Base-by-base conservation (phyloP, 2,888 invertebrate species). In the Orthosia cruda region DNA sequence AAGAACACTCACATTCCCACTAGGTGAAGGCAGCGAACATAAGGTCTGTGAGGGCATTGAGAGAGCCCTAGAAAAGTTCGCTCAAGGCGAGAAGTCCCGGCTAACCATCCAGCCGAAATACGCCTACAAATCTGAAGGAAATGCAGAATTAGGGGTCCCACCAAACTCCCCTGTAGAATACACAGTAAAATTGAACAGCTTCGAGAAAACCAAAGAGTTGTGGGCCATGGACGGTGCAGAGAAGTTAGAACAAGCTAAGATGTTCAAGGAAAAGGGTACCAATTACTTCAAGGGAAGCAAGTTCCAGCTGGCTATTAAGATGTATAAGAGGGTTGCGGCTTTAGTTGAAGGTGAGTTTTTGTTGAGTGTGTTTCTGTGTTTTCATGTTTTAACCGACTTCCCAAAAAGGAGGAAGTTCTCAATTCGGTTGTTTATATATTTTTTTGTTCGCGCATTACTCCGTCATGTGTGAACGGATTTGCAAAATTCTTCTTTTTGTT, bases 251-350 rank as follows among this genome's bases (percentile, higher is more conserved):
- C 98, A 98, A 90, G 98, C 98, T 0, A 98, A 98, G 92, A 95
- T 98, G 18, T 98, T 97, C 82, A 99, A 99, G 94, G 98, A 98
- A 80, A 99, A 98, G 91, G 99, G 99, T 62, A 99, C 99, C 0
- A 97, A 97, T 64, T 99, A 98, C 92, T 99, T 99, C 91, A 99
- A 99, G 93, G 97, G 97, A 0, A 97, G 97, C 74, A 99, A 99
- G 92, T 98, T 97, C 88, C 94, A 96, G 71, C 89, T 99, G 85
- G 99, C 99, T 0, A 96, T 98, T 64, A 98, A 98, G 92, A 98
- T 99, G 97, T 99, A 99, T 93, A 98, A 98, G 87, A 98, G 98
- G 91, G 97, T 99, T 52, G 94, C 97, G 13, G 95, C 97, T 0
- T 97, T 97, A 85, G 91, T 99, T 75, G 97, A 93, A 70, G 93